Conservation (phyloP, 2,888 invertebrate species). For the Dasypogon diadema region DNA sequence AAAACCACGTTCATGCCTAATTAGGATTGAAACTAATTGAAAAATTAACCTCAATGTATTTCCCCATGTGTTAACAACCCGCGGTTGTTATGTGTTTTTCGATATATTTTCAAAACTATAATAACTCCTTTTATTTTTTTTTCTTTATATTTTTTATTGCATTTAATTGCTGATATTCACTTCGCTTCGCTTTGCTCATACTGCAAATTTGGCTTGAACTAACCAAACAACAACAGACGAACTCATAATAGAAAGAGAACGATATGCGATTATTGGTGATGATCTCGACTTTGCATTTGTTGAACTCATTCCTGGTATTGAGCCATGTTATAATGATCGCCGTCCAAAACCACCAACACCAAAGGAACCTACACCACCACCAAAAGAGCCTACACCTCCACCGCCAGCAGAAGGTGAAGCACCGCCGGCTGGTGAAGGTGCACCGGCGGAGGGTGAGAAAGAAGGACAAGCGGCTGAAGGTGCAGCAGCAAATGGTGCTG, state of each 20-base stretch:
- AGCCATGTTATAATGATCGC: slow-evolving; percentile 68
- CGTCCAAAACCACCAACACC: slow-evolving; percentile 69
- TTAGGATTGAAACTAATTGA: too few relatives aligned
- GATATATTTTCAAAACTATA: neutral
- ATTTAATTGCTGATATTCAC: neutral
- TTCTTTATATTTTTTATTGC: too few relatives aligned
- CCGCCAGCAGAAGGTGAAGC: slow-evolving; percentile 62
- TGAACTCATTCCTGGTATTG: slow-evolving; percentile 78
- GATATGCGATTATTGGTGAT: slow-evolving; percentile 92
- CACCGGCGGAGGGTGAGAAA: slow-evolving; percentile 56
- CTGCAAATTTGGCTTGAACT: neutral
- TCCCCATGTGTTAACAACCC: neutral
- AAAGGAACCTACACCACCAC: slow-evolving; percentile 64
- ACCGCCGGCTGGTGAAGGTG: slow-evolving; percentile 57
- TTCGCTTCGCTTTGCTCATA: neutral
- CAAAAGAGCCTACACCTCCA: slow-evolving; percentile 62
- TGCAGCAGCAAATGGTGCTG: slow-evolving; percentile 61
- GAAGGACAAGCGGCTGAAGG: slow-evolving; percentile 60
- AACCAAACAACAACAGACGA: slow-evolving; percentile 72
- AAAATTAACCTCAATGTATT: too few relatives aligned
- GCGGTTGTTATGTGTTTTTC: neutral
- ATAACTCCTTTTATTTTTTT: neutral
- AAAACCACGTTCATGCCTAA: too few relatives aligned
- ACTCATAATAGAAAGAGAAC: slow-evolving; percentile 88
- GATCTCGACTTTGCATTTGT: slow-evolving; percentile 94